Evolutionary conservation across 2,888 invertebrate species (phyloP).

Genomic region (Habroteleia sp.): DNA sequence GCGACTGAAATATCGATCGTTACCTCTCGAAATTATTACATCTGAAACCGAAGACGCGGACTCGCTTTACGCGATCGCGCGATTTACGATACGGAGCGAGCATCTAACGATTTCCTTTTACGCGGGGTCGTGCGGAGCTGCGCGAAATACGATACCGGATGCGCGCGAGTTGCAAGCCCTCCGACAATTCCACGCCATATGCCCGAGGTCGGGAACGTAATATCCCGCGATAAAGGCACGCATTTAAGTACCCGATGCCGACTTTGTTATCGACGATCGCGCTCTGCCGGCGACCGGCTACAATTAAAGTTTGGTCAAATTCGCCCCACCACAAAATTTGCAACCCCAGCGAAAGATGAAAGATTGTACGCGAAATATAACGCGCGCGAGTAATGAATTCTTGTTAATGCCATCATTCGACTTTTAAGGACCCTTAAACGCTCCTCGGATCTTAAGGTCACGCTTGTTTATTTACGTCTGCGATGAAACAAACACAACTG

Average conservation of each 20-base stretch:
- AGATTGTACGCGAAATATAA: slow-evolving; percentile 25
- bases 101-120: slow-evolving; percentile 64
- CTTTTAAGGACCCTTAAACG: slow-evolving; percentile 21
- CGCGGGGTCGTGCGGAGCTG: slow-evolving; percentile 67
- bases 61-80: slow-evolving; percentile 70
- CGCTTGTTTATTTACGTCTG: too few species aligned
- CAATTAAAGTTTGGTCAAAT: slow-evolving; percentile 51
- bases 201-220: slow-evolving; percentile 58
- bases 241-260: slow-evolving; percentile 51
- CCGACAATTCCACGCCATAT: slow-evolving; percentile 55
- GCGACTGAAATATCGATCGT: slow-evolving; percentile 62
- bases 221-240: slow-evolving; percentile 58
- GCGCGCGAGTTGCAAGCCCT: slow-evolving; percentile 43
- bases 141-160: slow-evolving; percentile 73
- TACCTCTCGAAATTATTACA: slow-evolving; percentile 73
- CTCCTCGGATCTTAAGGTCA: too few species aligned
- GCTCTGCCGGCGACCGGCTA: slow-evolving; percentile 34
- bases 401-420: slow-evolving; percentile 2
- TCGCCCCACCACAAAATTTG: slow-evolving; percentile 27
- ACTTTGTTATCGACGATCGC: slow-evolving; percentile 59
- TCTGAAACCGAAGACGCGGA: slow-evolving; percentile 73
- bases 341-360: slow-evolving; percentile 11
- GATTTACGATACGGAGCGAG: slow-evolving; percentile 69
- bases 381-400: slow-evolving; percentile 15
- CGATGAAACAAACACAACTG: too few species aligned